These are phyloP conservation scores for Drosophila miranda DNA, from an alignment of 1,140 invertebrate genomes.

Conservation along the genomic window DNA sequence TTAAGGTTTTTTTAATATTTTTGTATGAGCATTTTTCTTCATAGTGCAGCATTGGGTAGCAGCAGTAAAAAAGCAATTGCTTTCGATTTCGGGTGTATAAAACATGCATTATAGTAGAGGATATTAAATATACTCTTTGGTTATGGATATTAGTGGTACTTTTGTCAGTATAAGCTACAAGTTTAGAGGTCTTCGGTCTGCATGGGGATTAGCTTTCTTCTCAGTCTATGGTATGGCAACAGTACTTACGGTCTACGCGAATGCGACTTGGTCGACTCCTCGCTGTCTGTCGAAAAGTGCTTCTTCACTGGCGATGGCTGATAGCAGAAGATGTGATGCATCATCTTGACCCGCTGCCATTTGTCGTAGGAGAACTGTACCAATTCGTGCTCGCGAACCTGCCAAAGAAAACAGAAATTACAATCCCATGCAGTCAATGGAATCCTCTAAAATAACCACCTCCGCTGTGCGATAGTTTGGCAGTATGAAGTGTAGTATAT, in stretches of 20 bases:
- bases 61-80: neutral
- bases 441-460: conserved; percentile 77
- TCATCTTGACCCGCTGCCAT: conserved; percentile 91
- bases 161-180: no score
- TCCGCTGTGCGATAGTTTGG: conserved; percentile 92
- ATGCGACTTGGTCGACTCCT: conserved; percentile 80
- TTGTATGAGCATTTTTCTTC: no score
- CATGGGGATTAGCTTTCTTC: conserved; percentile 8
- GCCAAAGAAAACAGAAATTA: neutral
- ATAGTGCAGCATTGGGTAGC: no score
- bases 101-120: conserved; percentile 24
- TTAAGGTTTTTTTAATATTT: no score
- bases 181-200: conserved; percentile 11
- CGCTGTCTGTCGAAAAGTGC: conserved; percentile 89
- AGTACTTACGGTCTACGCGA: conserved; percentile 84
- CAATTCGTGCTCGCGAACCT: conserved; percentile 90
- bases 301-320: conserved; percentile 91
- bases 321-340: conserved; percentile 94
- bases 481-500: conserved; percentile 89
- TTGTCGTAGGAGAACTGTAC: conserved; percentile 91
- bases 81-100: conserved; percentile 8
- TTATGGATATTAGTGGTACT: neutral
- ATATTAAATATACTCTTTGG: conserved; percentile 9
- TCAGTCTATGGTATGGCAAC: neutral
- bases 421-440: neutral